Conservation (phyloP, 2,888 invertebrate genomes). For the Tupiocoris notatus region DNA sequence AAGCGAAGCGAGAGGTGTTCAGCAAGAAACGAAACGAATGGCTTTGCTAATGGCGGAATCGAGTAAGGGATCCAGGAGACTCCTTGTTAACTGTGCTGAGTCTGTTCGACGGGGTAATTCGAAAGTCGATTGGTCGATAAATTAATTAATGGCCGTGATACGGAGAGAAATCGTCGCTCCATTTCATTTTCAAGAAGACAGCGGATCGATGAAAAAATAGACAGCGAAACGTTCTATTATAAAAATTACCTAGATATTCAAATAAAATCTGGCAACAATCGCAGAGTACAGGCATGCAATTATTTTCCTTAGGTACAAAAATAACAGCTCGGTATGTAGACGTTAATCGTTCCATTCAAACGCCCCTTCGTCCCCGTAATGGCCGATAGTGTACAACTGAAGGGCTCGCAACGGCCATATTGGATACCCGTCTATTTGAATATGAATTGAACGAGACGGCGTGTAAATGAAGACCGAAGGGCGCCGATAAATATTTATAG, state of each 20-base stretch:
- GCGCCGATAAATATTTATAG: not conserved
- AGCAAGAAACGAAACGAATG: not conserved
- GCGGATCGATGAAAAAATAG: too few species aligned
- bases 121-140: not conserved
- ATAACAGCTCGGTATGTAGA: not conserved
- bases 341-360: not conserved
- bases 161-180: not conserved
- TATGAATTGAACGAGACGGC: not conserved
- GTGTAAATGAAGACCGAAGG: not conserved
- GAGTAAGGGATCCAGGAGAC: not conserved
- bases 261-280: not conserved
- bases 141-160: not conserved
- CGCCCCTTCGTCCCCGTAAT: not conserved
- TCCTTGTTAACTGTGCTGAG: not conserved
- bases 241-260: too few species aligned
- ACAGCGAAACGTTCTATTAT: too few species aligned
- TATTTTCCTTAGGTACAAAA: too few species aligned
- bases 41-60: not conserved
- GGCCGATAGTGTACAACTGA: slow-evolving; percentile 1
- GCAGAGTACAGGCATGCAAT: not conserved
- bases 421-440: slow-evolving; percentile 1
- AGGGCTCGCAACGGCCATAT: slow-evolving; percentile 4
- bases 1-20: not conserved
- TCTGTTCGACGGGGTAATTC: not conserved
- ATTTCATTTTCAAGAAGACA: too few species aligned